phyloP scores from a whole-genome alignment of 1,140 invertebrate genomes.

The Pseudomyrmex gracilis region DNA sequence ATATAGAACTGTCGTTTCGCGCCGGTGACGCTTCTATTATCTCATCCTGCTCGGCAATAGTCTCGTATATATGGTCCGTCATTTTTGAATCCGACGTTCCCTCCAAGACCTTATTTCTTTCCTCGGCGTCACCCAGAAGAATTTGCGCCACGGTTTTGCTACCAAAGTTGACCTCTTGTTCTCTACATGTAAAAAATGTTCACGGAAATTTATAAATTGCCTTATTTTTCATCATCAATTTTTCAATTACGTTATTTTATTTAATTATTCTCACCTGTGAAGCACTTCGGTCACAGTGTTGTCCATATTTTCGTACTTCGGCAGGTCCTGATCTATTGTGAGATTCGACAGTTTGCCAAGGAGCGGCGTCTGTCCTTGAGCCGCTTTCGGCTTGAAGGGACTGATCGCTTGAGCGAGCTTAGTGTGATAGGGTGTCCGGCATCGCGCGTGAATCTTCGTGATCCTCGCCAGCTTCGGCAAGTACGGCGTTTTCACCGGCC shows the following conservation, averaged over 20 bases:
- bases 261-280: slow-evolving; percentile 72
- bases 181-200: slow-evolving; percentile 55
- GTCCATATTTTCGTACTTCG: slow-evolving; percentile 82
- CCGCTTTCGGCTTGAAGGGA: slow-evolving; percentile 66
- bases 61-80: slow-evolving; percentile 77
- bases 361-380: slow-evolving; percentile 78
- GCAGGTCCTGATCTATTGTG: slow-evolving; percentile 80
- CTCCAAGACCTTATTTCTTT: slow-evolving; percentile 75
- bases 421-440: slow-evolving; percentile 80
- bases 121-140: slow-evolving; percentile 76
- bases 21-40: slow-evolving; percentile 58
- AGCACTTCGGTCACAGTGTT: slow-evolving; percentile 80
- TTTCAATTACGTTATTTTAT: neutral
- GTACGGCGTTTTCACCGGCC: slow-evolving; percentile 58
- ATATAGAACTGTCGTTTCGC: slow-evolving; percentile 83
- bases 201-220: too few species aligned
- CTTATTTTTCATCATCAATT: too few species aligned
- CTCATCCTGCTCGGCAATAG: slow-evolving; percentile 65
- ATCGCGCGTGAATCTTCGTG: slow-evolving; percentile 79
- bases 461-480: slow-evolving; percentile 81
- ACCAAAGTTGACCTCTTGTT: slow-evolving; percentile 75
- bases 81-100: slow-evolving; percentile 25
- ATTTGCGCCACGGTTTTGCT: slow-evolving; percentile 81
- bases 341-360: slow-evolving; percentile 78
- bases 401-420: slow-evolving; percentile 67